A percentile compares a stretch with the other conserved stretches of the same genome.
These are phyloP conservation scores for Upupa epops DNA, from an alignment of 2,113 vertebrate species.

Conservation along the genomic window DNA sequence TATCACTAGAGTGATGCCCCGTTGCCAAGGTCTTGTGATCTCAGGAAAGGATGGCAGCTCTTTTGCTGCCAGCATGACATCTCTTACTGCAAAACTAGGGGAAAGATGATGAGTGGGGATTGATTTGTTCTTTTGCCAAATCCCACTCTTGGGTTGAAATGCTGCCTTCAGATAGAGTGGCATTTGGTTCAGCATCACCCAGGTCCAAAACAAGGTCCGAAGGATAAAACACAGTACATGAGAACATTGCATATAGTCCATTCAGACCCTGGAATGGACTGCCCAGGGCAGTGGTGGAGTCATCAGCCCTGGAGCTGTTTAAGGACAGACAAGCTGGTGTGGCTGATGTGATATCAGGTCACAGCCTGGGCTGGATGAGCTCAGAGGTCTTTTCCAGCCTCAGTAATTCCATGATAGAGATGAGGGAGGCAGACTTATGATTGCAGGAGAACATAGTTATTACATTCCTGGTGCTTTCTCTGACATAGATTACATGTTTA, in stretches of 20 bases:
- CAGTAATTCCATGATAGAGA: not conserved
- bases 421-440: not conserved
- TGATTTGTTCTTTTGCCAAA: not conserved
- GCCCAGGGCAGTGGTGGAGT: too few species aligned
- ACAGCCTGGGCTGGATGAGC: too few species aligned
- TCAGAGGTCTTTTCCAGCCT: too few species aligned
- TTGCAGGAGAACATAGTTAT: not conserved
- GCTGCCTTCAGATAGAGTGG: not conserved
- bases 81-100: not conserved
- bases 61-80: not conserved
- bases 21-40: not conserved
- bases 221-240: not conserved
- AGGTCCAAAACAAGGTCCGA: not conserved
- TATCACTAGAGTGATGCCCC: rapidly evolving
- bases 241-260: not conserved
- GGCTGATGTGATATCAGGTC: too few species aligned
- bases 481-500: not conserved
- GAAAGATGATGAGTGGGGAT: not conserved
- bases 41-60: not conserved
- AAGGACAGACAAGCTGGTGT: too few species aligned
- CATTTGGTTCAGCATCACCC: not conserved
- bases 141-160: not conserved
- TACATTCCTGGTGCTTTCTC: not conserved
- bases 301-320: too few species aligned
- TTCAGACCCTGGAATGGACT: too few species aligned